Evolutionary conservation across 2,113 vertebrate genomes (phyloP).

Genomic region (Otis tarda): DNA sequence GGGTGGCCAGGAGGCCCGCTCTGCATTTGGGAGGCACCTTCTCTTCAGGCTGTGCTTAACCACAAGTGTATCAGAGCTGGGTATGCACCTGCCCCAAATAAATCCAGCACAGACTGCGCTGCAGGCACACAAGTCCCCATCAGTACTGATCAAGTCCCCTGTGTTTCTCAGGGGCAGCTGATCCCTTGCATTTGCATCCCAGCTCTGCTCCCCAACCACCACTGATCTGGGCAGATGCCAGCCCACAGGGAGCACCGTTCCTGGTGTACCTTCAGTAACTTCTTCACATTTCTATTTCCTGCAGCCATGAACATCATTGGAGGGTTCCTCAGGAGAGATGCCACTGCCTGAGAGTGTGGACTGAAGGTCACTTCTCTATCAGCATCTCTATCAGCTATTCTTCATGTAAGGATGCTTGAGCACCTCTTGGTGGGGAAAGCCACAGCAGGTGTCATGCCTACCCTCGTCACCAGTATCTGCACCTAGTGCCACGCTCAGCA

Average conservation of each 20-base stretch:
- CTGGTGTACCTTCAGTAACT: not conserved
- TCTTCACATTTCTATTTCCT: not conserved
- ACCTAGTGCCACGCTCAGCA: not conserved
- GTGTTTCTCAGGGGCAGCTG: not conserved
- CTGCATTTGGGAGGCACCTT: not conserved
- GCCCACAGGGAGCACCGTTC: not conserved
- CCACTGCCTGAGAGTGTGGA: not conserved
- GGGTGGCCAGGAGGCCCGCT: not conserved
- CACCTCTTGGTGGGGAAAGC: not conserved
- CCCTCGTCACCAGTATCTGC: not conserved
- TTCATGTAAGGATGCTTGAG: not conserved
- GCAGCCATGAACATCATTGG: accelerated
- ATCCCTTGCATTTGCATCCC: not conserved
- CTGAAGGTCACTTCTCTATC: not conserved
- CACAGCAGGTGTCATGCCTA: not conserved
- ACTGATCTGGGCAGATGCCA: not conserved
- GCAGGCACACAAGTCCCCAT: not conserved
- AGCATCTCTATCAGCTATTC: not conserved
- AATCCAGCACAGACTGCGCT: not conserved
- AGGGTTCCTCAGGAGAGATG: not conserved
- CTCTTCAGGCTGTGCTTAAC: not conserved
- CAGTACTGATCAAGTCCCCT: not conserved
- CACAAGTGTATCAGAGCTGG: not conserved
- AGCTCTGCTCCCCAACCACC: not conserved
- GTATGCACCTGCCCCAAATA: not conserved